A percentile compares a stretch with the other conserved stretches of the same genome.
Conservation (phyloP, 2,797 vertebrate genomes). For the Phoebastria nigripes region DNA sequence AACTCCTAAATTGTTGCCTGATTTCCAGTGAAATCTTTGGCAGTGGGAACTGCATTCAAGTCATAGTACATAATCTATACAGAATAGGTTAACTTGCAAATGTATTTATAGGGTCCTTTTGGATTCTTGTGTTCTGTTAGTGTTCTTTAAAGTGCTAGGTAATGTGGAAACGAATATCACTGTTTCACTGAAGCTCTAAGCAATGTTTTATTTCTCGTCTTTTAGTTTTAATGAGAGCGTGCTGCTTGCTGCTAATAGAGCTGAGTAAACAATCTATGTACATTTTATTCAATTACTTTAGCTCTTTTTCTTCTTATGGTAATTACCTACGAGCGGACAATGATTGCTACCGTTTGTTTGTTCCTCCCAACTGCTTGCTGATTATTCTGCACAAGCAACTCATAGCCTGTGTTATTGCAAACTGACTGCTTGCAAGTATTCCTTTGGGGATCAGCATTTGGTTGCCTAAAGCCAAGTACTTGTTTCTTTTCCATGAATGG, state of each 20-base stretch:
- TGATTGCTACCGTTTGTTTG: conserved; percentile 26
- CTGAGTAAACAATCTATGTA: conserved; percentile 28
- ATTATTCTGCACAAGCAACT: conserved; percentile 19
- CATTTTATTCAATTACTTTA: conserved; percentile 57
- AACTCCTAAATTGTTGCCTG: background rate
- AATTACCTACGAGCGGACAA: conserved; percentile 38
- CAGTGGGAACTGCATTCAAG: background rate
- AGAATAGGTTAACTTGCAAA: background rate
- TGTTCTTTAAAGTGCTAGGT: conserved; percentile 14
- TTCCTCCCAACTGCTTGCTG: conserved; percentile 27
- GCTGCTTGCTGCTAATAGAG: conserved; percentile 25
- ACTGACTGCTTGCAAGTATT: background rate
- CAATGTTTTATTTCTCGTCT: conserved; percentile 1
- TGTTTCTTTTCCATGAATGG: conserved; percentile 15
- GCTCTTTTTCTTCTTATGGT: conserved; percentile 28
- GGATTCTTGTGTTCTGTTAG: background rate
- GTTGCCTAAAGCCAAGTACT: conserved; percentile 1
- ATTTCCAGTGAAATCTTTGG: background rate
- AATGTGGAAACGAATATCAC: conserved; percentile 40
- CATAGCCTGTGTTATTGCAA: background rate
- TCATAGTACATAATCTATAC: background rate
- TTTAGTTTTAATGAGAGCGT: background rate
- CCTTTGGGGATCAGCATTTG: background rate
- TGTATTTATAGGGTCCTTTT: background rate
- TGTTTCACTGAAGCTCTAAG: conserved; percentile 22